Evolutionary conservation across 92 coral and sea anemone genomes (phyloP).

Genomic region (Epizoanthus illoricatus): DNA sequence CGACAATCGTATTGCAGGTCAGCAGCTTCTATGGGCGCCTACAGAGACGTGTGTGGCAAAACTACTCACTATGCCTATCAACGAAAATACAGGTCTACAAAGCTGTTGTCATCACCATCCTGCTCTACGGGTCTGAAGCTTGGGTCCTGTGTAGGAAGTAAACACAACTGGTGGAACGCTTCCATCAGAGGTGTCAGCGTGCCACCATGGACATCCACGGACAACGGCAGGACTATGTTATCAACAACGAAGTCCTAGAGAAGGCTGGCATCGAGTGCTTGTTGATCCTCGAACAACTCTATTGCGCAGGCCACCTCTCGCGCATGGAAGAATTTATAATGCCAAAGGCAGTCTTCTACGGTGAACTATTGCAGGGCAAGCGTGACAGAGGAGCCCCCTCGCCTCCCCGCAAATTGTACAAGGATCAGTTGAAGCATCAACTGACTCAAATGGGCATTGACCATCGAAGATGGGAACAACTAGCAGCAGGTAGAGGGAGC

Average conservation of each 20-base stretch:
- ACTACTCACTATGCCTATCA: too few relatives aligned
- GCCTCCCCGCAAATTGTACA: background rate
- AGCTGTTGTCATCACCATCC: background rate
- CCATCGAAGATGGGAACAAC: background rate
- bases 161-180: background rate
- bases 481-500: background rate
- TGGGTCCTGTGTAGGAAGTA: background rate
- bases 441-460: background rate
- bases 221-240: background rate
- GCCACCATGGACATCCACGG: background rate
- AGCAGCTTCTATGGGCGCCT: too few relatives aligned
- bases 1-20: too few relatives aligned
- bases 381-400: slow-evolving; percentile 25
- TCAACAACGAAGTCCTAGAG: slow-evolving; percentile 23
- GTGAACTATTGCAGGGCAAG: background rate
- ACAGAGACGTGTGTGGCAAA: too few relatives aligned
- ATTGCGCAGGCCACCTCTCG: slow-evolving; percentile 31
- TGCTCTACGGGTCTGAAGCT: background rate
- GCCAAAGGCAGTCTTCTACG: slow-evolving; percentile 20
- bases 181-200: background rate
- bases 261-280: background rate
- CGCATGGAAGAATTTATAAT: slow-evolving; percentile 7
- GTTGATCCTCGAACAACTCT: background rate
- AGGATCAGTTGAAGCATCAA: slow-evolving; percentile 6
- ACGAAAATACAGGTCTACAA: background rate